Evolutionary conservation across 2,888 invertebrate genomes (phyloP), one percentile per base, ranked within the genome.

Genomic region (Cremastinae sp.): DNA sequence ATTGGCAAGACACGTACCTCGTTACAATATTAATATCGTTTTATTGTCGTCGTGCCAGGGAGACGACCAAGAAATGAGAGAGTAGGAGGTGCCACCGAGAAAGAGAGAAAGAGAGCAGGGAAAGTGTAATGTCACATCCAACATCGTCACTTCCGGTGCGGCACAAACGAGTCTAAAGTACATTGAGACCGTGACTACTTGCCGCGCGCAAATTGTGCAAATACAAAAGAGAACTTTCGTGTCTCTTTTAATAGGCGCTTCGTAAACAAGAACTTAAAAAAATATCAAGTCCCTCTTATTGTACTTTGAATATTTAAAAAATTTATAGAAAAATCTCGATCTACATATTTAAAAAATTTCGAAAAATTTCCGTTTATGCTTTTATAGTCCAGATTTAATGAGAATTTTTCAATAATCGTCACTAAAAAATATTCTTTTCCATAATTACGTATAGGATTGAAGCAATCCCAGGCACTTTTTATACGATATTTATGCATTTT

Each of bases 141-240:
- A 86, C 41, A 51, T 64, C 87, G 84, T 84, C 83, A 81, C 84
- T 86, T 87, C 88, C 88, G 86, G 84, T 80, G 81, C 79, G 71
- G 61, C 78, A 83, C 82, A 83, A 85, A 83, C 84, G 84, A 83
- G 85, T 85, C 85, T 82, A 84, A 83, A 82, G 81, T 75, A 74
- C 59, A 75, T 68, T 79, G 81, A 81, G 78, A 47, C 10, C 16
- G 28, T 28, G 81, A 79, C 51, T 58, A 18, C 59, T 75, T 81
- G 65, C 51, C 61, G 53, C 64, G 41, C 16, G 28, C 36, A 43
- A 56, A 36, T 66, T 38, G 22, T 20, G 43, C 41, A 41, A 41
- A 41, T 14, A 18, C 9, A 62, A 47, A 28, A 43, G 41, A 28
- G 16, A 4, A 2, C 10, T 14, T 28, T 28, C 28, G 28, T 3